A percentile compares a stretch with the other conserved stretches of the same genome.
Conservation (phyloP, 2,888 invertebrate species). For the Conistra vaccinii region DNA sequence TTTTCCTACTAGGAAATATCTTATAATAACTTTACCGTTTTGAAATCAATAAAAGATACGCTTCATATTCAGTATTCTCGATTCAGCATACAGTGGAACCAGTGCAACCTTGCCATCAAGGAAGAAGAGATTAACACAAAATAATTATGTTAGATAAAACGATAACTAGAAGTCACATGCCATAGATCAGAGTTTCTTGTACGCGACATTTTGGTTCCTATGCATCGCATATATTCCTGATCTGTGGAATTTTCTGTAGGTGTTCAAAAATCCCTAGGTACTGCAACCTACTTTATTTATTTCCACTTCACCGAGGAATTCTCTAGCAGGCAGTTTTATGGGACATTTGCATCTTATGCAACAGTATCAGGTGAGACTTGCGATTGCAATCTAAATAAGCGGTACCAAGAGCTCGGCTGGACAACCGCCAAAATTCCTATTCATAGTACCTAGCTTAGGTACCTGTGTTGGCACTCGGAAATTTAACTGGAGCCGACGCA, state of each 20-base stretch:
- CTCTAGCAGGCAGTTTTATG: slow-evolving; percentile 14
- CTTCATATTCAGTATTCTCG: not conserved
- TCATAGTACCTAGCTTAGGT: slow-evolving; percentile 68
- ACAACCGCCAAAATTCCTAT: slow-evolving; percentile 80
- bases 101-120: not conserved
- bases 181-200: not conserved
- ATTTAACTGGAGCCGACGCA: slow-evolving; percentile 72
- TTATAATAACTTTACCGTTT: not conserved
- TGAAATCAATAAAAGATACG: not conserved
- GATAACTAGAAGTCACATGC: not conserved
- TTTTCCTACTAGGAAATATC: not conserved
- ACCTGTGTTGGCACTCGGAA: slow-evolving; percentile 77
- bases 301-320: slow-evolving; percentile 15
- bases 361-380: slow-evolving; percentile 54
- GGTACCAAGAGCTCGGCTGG: slow-evolving; percentile 74
- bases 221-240: not conserved
- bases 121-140: not conserved
- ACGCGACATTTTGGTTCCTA: too few relatives aligned
- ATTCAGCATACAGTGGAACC: not conserved
- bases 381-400: slow-evolving; percentile 71
- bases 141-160: not conserved
- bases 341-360: slow-evolving; percentile 45
- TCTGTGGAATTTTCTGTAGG: not conserved
- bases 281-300: not conserved
- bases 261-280: not conserved